phyloP scores from a whole-genome alignment of 1,140 invertebrate genomes.

The Streblospio benedicti region DNA sequence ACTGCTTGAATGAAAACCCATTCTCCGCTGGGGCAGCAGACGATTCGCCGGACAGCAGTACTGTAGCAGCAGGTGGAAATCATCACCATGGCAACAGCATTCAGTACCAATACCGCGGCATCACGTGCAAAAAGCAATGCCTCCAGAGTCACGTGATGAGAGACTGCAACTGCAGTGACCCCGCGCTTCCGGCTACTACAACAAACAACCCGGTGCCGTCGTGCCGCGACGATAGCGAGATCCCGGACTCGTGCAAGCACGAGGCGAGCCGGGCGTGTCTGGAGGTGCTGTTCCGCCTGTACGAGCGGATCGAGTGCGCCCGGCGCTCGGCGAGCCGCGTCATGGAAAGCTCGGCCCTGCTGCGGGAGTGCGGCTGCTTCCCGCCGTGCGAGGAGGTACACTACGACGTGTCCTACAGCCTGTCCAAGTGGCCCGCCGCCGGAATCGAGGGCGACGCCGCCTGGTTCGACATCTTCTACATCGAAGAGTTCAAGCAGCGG shows the following conservation, averaged over 20 bases:
- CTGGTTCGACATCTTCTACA: constrained; percentile 14
- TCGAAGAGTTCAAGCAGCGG: constrained; percentile 10
- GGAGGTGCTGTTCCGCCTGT: constrained; percentile 1
- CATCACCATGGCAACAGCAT: no score
- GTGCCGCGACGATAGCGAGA: no score
- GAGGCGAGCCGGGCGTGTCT: not conserved
- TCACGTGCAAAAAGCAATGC: constrained; percentile 14
- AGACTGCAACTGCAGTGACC: constrained; percentile 11
- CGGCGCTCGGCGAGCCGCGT: not conserved
- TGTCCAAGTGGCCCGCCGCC: constrained; percentile 13
- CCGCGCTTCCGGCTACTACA: constrained; percentile 2
- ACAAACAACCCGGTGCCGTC: no score
- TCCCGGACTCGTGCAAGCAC: not conserved
- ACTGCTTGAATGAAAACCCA: constrained; percentile 12
- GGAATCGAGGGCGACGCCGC: constrained; percentile 15
- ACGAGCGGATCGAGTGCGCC: constrained; percentile 8
- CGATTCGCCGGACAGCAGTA: no score
- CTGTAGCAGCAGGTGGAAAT: no score
- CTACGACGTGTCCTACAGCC: constrained; percentile 14
- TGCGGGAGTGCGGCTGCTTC: constrained; percentile 2
- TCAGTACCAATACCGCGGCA: not conserved
- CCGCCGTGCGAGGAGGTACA: constrained; percentile 10
- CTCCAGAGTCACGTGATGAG: constrained; percentile 10
- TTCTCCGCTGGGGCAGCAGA: constrained; percentile 30
- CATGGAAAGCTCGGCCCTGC: constrained; percentile 3